A percentile compares a stretch with the other conserved stretches of the same genome.
phyloP scores from a whole-genome alignment of 1,140 invertebrate species.

The Drosophila parvula region DNA sequence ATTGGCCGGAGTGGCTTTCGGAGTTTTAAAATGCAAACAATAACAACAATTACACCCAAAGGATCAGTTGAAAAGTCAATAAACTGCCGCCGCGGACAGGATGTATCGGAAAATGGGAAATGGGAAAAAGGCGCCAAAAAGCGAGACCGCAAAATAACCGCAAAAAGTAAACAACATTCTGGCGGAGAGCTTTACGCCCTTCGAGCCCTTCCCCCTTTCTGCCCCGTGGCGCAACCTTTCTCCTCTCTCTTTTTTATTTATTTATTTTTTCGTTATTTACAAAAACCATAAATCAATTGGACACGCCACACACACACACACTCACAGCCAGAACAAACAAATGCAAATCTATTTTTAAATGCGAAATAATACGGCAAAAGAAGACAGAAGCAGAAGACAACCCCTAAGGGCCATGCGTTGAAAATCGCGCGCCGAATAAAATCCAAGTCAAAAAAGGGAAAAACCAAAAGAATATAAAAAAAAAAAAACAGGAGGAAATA shows the following conservation, averaged over 20 bases:
- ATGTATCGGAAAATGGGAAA: slow-evolving; percentile 19
- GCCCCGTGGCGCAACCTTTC: slow-evolving; percentile 67
- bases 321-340: slow-evolving; percentile 34
- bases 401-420: slow-evolving; percentile 70
- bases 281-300: slow-evolving; percentile 84
- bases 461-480: neutral
- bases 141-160: slow-evolving; percentile 75
- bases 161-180: slow-evolving; percentile 67
- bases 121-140: slow-evolving; percentile 54
- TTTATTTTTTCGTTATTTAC: slow-evolving; percentile 68
- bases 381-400: slow-evolving; percentile 35
- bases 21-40: slow-evolving; percentile 67
- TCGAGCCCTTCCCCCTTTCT: slow-evolving; percentile 15
- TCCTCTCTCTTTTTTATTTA: slow-evolving; percentile 32
- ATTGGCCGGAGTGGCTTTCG: slow-evolving; percentile 12
- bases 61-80: slow-evolving; percentile 82
- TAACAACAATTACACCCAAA: slow-evolving; percentile 80
- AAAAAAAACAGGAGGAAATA: slow-evolving; percentile 23
- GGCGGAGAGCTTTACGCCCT: slow-evolving; percentile 31
- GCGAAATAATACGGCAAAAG: slow-evolving; percentile 73
- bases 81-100: slow-evolving; percentile 39
- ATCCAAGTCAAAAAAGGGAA: slow-evolving; percentile 31
- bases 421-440: slow-evolving; percentile 62
- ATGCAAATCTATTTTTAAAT: slow-evolving; percentile 84
- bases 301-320: slow-evolving; percentile 68